Evolutionary conservation across 2,888 invertebrate species (phyloP).

Genomic region (Formica aserva): DNA sequence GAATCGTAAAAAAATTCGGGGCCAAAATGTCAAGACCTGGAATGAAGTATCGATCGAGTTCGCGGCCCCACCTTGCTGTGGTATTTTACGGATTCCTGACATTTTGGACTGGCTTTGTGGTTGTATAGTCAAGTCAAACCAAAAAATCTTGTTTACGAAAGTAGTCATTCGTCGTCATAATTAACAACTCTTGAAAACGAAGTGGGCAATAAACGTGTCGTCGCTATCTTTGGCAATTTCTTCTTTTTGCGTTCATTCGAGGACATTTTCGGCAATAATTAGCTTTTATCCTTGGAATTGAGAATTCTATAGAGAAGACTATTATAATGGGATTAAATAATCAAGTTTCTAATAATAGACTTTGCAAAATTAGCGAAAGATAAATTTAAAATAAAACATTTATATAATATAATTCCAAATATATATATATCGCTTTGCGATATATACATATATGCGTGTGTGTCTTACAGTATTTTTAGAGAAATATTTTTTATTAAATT

Average conservation of each 20-base stretch:
- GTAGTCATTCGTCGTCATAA: not conserved
- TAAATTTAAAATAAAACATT: not conserved
- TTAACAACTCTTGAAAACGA: constrained; percentile 14
- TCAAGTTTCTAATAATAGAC: not conserved
- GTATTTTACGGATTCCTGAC: constrained; percentile 46
- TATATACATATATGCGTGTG: not conserved
- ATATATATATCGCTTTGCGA: not conserved
- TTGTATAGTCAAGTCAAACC: constrained; percentile 2
- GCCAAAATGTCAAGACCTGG: constrained; percentile 56
- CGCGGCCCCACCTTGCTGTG: not conserved
- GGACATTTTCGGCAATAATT: not conserved
- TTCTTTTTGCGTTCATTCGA: not conserved
- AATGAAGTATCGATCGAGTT: constrained; percentile 38
- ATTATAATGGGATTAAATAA: not conserved
- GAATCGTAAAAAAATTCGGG: constrained; percentile 59
- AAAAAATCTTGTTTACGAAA: constrained; percentile 20
- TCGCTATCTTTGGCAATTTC: not conserved
- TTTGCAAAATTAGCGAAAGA: not conserved
- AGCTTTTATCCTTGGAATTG: not conserved
- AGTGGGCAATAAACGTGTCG: constrained; percentile 11
- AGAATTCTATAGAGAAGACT: not conserved
- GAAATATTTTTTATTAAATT: not conserved
- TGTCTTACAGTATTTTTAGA: not conserved
- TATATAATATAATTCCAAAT: not conserved
- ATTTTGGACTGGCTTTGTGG: constrained; percentile 19